Base-by-base conservation (phyloP, 2,113 vertebrate genomes). In the Alosa alosa region DNA sequence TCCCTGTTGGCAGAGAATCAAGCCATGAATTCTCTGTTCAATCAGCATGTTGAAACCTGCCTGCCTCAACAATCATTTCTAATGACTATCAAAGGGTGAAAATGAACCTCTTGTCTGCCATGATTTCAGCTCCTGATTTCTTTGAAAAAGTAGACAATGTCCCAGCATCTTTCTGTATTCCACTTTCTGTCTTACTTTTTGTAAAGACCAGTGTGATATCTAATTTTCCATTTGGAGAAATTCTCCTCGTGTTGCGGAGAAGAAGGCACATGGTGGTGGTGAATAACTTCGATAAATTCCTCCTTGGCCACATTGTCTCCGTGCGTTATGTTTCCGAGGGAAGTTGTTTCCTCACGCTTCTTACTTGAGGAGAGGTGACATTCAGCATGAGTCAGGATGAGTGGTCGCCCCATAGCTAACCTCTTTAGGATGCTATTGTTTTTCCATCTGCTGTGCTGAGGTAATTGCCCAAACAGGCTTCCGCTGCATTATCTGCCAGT, bases 351-450 rank as follows among this genome's bases (percentile, higher is more conserved):
- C n/a, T 68, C 36, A 41, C 55, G n/a, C 22, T 89, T 31, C 31
- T 88, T 72, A 36, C 90, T 89, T 86, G 50, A 84, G 85, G 89
- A 92, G 90, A 93, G 93, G 93, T 94, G 94, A 94, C 94, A 92
- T 95, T 95, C 92, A 94, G 92, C 91, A 83, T 93, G 91, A 86
- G 86, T 87, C 86, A 90, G 90, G 88, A 92, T 91, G 90, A 91
- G 91, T 90, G 84, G 81, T 68, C 84, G 90, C 92, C 90, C 90
- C 83, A 75, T 41, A 81, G 89, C 72, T 93, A 89, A 92, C 88
- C 92, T 92, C 92, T 91, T 93, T 87, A 91, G 88, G 88, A 85
- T 86, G 64, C 86, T 91, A 82, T 92, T 92, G 89, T 92, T 91
- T 93, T 81, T 89, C 91, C 93, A 93, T 94, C 93, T 94, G 93